Percentiles rank a stretch among this genome's conserved stretches.
phyloP scores from a whole-genome alignment of 2,797 vertebrate species.

The Xerus rutilus region DNA sequence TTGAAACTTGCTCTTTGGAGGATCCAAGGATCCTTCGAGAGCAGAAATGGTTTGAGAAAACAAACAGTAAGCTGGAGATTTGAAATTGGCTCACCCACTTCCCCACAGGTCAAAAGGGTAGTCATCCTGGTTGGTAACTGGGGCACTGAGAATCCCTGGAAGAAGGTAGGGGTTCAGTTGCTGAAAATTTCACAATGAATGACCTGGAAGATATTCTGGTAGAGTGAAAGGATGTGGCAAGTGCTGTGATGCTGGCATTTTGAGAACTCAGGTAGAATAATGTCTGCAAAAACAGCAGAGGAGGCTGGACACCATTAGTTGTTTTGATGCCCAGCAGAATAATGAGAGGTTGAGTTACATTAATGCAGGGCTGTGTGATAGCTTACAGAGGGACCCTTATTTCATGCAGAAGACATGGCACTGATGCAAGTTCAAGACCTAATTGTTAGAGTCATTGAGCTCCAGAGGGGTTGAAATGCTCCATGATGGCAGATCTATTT shows the following conservation, averaged over 20 bases:
- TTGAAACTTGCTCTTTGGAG: background rate
- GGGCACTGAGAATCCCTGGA: background rate
- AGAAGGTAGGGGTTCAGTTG: background rate
- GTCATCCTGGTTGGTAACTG: background rate
- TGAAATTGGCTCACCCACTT: no score
- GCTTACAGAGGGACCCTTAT: background rate
- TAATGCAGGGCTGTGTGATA: background rate
- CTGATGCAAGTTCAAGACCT: background rate
- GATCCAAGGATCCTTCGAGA: background rate
- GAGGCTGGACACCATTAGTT: background rate
- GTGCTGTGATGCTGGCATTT: background rate
- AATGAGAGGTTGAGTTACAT: background rate
- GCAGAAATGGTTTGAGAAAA: background rate
- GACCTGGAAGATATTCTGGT: background rate
- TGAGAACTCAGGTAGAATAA: background rate
- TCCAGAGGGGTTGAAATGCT: background rate
- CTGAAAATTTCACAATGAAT: background rate
- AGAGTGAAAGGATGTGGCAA: background rate
- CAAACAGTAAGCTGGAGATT: no score
- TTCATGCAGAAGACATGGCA: background rate
- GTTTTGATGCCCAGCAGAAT: background rate
- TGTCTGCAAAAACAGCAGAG: background rate
- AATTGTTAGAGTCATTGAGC: background rate
- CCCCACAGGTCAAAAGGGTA: background rate
- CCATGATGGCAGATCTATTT: background rate